Conservation (phyloP, 2,888 invertebrate genomes). For the Salticus scenicus region DNA sequence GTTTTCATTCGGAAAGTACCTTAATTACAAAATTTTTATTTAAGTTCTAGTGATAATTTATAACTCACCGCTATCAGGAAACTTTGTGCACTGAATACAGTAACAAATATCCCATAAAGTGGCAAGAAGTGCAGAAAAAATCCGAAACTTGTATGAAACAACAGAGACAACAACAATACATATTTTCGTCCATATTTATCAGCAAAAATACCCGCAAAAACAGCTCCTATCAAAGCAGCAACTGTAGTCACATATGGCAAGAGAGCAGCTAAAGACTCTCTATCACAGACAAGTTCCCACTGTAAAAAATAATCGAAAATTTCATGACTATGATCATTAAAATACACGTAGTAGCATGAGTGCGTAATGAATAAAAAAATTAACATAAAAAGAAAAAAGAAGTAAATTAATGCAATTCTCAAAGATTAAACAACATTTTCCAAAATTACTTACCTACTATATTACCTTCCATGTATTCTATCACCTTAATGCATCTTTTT, state of each 20-base stretch:
- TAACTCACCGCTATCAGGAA: constrained; percentile 70
- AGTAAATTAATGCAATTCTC: no score
- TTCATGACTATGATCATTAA: constrained; percentile 5
- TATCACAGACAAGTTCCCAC: constrained; percentile 72
- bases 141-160: constrained; percentile 69
- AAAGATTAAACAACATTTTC: no score
- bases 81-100: constrained; percentile 65
- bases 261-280: constrained; percentile 58
- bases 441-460: no score
- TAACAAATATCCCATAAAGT: constrained; percentile 64
- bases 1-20: no score
- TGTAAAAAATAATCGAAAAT: constrained; percentile 57
- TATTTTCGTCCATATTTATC: constrained; percentile 70
- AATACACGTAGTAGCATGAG: no score
- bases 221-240: constrained; percentile 65
- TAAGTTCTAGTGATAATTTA: no score
- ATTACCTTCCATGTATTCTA: no score
- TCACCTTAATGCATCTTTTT: no score
- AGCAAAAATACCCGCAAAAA: constrained; percentile 68
- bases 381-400: neutral
- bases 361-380: no score
- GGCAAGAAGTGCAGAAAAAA: constrained; percentile 69
- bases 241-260: constrained; percentile 65
- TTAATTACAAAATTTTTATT: no score
- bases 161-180: constrained; percentile 55